Percentiles rank a stretch among this genome's conserved stretches.
Conservation (phyloP, 2,888 invertebrate species). For the Scaptomyza caliginosa region DNA sequence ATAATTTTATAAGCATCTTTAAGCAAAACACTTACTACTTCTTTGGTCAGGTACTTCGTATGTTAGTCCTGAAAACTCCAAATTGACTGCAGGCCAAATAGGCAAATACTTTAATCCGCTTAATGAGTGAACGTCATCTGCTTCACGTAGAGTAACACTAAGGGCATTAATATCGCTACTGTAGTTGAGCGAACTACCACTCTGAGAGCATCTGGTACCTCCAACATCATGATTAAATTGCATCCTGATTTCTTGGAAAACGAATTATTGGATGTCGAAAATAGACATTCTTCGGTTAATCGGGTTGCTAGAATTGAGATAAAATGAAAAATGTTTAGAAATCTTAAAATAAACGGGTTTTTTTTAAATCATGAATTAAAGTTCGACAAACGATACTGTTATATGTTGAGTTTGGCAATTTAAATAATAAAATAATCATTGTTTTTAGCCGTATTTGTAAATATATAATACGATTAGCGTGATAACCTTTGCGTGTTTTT, state of each 20-base stretch:
- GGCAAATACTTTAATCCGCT: constrained; percentile 86
- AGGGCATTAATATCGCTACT: constrained; percentile 82
- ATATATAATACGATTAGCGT: background rate
- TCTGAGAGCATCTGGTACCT: constrained; percentile 61
- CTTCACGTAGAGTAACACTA: constrained; percentile 76
- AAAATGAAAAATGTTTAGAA: background rate
- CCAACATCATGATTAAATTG: constrained; percentile 28
- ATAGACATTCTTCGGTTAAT: background rate
- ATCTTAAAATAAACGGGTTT: background rate
- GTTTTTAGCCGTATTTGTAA: background rate
- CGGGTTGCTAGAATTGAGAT: background rate
- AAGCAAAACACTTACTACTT: constrained; percentile 85
- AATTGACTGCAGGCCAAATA: constrained; percentile 89
- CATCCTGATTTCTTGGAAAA: constrained; percentile 17
- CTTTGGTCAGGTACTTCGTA: constrained; percentile 91
- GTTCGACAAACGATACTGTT: background rate
- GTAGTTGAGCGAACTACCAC: constrained; percentile 73
- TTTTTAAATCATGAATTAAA: background rate
- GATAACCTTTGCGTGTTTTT: constrained; percentile 41
- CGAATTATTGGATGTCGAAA: background rate
- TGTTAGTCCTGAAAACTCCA: constrained; percentile 92
- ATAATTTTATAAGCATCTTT: background rate
- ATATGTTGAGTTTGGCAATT: background rate
- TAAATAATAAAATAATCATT: background rate
- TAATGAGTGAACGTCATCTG: constrained; percentile 86